These are phyloP conservation scores for Hoplodrina ambigua DNA, from an alignment of 2,888 invertebrate species.

Conservation along the genomic window DNA sequence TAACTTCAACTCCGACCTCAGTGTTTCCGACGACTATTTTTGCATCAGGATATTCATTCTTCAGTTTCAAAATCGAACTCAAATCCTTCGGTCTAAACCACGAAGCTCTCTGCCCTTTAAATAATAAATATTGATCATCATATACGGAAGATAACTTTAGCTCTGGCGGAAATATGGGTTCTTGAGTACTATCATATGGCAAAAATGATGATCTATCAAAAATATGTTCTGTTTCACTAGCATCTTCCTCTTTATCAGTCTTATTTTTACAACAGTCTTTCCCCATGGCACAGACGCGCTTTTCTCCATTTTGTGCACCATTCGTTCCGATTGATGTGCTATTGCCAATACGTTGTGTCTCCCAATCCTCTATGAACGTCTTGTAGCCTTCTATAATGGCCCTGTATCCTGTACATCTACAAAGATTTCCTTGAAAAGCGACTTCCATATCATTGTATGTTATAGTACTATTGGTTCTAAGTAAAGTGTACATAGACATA, in stretches of 20 bases:
- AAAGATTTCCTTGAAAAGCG: slow-evolving; percentile 94
- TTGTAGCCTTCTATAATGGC: slow-evolving; percentile 96
- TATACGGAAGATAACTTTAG: slow-evolving; percentile 91
- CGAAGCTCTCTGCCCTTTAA: slow-evolving; percentile 89
- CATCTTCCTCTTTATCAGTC: slow-evolving; percentile 74
- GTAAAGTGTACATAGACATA: slow-evolving; percentile 96
- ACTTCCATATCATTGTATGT: slow-evolving; percentile 92
- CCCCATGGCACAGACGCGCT: slow-evolving; percentile 90
- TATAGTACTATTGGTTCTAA: slow-evolving; percentile 89
- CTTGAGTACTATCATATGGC: slow-evolving; percentile 94
- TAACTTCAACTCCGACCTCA: slow-evolving; percentile 96
- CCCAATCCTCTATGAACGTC: slow-evolving; percentile 94
- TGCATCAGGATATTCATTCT: slow-evolving; percentile 92
- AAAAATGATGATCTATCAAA: slow-evolving; percentile 91
- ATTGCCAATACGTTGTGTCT: slow-evolving; percentile 82
- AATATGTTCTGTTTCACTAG: slow-evolving; percentile 88
- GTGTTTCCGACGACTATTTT: slow-evolving; percentile 96
- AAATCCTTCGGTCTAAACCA: slow-evolving; percentile 93
- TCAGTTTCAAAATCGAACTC: slow-evolving; percentile 91
- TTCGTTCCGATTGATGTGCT: slow-evolving; percentile 64
- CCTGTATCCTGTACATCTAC: slow-evolving; percentile 96
- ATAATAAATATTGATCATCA: slow-evolving; percentile 89
- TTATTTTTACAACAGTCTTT: slow-evolving; percentile 92
- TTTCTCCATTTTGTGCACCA: slow-evolving; percentile 58
- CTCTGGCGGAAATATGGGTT: slow-evolving; percentile 96